These are phyloP conservation scores for Cyclargus thomasi DNA, from an alignment of 1,140 invertebrate genomes.

Conservation along the genomic window DNA sequence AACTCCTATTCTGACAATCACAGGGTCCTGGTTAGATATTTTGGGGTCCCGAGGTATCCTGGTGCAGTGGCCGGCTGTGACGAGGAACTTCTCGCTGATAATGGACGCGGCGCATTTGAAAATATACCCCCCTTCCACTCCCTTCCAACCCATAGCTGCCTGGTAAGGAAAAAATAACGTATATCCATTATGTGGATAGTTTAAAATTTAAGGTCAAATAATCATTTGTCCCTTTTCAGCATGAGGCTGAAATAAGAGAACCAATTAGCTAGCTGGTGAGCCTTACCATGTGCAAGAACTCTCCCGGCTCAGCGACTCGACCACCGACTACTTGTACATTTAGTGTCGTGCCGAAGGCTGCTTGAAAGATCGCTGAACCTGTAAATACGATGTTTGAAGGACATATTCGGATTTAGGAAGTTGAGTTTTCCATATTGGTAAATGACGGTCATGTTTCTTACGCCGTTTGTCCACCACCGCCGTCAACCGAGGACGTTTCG, in stretches of 20 bases:
- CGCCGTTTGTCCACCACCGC: too few relatives aligned
- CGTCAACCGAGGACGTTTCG: too few relatives aligned
- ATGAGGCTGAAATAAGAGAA: too few relatives aligned
- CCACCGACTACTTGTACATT: constrained; percentile 25
- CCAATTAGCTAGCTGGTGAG: neutral
- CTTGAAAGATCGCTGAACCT: neutral
- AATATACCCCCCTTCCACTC: constrained; percentile 24
- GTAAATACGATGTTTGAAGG: neutral
- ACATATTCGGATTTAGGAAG: too few relatives aligned
- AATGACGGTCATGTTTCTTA: too few relatives aligned
- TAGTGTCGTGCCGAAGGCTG: neutral
- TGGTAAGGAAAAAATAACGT: neutral
- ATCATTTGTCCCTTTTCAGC: too few relatives aligned
- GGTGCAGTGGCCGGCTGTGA: constrained; percentile 44
- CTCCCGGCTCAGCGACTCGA: constrained; percentile 28
- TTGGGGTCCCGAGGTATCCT: constrained; percentile 25
- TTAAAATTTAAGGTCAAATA: too few relatives aligned
- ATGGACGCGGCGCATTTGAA: constrained; percentile 43
- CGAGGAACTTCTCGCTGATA: constrained; percentile 37
- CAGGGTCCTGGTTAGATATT: constrained; percentile 10
- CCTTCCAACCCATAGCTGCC: constrained; percentile 1
- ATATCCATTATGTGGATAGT: too few relatives aligned
- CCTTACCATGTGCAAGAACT: constrained; percentile 42
- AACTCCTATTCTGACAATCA: constrained; percentile 41
- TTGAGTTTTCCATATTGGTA: too few relatives aligned